Percentiles rank a stretch among this genome's conserved stretches.
phyloP scores from a whole-genome alignment of 2,797 vertebrate species.

The Toxotes lorentzi region DNA sequence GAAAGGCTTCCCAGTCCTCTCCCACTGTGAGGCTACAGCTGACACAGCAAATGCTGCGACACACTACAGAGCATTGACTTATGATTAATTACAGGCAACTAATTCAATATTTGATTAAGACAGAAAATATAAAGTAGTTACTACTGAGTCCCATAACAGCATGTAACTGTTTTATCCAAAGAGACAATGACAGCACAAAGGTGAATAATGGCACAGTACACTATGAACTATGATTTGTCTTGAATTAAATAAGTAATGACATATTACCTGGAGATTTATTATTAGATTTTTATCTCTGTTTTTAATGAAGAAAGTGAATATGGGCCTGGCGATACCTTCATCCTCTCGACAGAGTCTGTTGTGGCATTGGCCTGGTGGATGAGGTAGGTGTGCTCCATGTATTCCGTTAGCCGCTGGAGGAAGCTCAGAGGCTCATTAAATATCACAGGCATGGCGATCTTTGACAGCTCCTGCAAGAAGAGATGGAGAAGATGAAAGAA shows the following conservation, averaged over 20 bases:
- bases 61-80: slow-evolving; percentile 82
- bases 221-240: background rate
- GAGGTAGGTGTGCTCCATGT: slow-evolving; percentile 99
- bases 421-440: slow-evolving; percentile 99
- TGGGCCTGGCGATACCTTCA: slow-evolving; percentile 89
- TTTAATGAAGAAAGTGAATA: background rate
- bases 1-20: slow-evolving; percentile 97
- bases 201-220: background rate
- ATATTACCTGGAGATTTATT: background rate
- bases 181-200: background rate
- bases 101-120: background rate
- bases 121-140: background rate
- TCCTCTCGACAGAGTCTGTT: slow-evolving; percentile 91
- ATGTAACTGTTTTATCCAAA: background rate
- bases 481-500: slow-evolving; percentile 22
- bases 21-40: slow-evolving; percentile 98
- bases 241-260: background rate
- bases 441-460: slow-evolving; percentile 98
- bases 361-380: slow-evolving; percentile 94
- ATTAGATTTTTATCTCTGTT: background rate
- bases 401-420: slow-evolving; percentile 95
- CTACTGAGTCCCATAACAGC: background rate
- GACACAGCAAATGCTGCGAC: slow-evolving; percentile 98
- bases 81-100: slow-evolving; percentile 11
- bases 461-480: slow-evolving; percentile 92